Conservation (phyloP, 1,140 invertebrate genomes). For the Drosophila subpulchrella region DNA sequence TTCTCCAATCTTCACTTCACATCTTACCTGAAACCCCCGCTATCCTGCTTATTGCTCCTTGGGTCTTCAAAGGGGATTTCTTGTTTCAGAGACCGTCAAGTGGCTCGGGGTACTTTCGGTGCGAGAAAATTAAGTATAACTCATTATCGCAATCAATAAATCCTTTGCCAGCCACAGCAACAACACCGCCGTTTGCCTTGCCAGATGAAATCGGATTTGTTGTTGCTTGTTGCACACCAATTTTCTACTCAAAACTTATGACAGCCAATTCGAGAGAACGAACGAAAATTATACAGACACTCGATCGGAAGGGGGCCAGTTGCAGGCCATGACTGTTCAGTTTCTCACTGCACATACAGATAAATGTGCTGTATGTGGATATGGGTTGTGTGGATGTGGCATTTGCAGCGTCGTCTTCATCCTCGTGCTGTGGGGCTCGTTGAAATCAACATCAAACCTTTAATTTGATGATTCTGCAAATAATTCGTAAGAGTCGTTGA, state of each 20-base stretch:
- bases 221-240: conserved; percentile 75
- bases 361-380: conserved; percentile 10
- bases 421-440: conserved; percentile 53
- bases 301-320: conserved; percentile 28
- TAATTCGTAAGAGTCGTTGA: conserved; percentile 76
- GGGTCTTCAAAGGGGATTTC: not conserved
- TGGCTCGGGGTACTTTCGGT: conserved; percentile 29
- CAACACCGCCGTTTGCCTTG: conserved; percentile 22
- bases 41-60: not conserved
- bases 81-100: conserved; percentile 30
- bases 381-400: not conserved
- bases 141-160: conserved; percentile 82
- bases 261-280: conserved; percentile 81
- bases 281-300: conserved; percentile 80
- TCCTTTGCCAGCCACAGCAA: conserved; percentile 54
- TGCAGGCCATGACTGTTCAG: conserved; percentile 60
- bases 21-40: too few relatives aligned
- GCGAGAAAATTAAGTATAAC: conserved; percentile 75
- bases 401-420: conserved; percentile 28
- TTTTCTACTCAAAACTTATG: conserved; percentile 83
- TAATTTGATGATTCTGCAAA: conserved; percentile 83
- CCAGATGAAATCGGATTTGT: conserved; percentile 42
- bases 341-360: conserved; percentile 40
- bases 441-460: conserved; percentile 83
- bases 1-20: too few relatives aligned